Percentiles rank a stretch among this genome's conserved stretches.
Evolutionary conservation across 2,113 vertebrate genomes (phyloP).

Genomic region (Corydoras maculifer): DNA sequence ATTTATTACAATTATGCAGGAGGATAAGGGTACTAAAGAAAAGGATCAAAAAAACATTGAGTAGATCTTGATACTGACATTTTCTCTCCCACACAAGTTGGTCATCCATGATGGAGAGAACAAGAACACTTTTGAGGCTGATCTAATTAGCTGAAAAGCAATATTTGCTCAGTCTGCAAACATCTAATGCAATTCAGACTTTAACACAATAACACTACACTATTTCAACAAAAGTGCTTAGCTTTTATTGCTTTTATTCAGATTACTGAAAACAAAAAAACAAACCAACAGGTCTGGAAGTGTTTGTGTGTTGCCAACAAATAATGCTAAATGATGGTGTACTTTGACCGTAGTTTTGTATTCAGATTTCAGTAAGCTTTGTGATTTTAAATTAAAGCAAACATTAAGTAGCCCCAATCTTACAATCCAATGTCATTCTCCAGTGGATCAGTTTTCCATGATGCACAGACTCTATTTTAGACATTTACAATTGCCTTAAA

Average conservation of each 20-base stretch:
- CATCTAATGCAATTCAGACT: conserved; percentile 57
- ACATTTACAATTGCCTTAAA: conserved; percentile 43
- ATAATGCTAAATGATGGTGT: no score
- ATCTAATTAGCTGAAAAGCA: conserved; percentile 54
- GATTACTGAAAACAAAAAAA: not conserved
- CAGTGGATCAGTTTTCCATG: conserved; percentile 34
- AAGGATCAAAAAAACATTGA: conserved; percentile 41
- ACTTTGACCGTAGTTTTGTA: not conserved
- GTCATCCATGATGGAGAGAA: conserved; percentile 51
- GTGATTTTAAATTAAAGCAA: conserved; percentile 47
- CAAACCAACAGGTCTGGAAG: not conserved
- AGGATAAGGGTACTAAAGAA: no score
- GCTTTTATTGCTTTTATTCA: conserved; percentile 28
- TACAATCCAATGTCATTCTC: no score
- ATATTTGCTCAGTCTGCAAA: conserved; percentile 50
- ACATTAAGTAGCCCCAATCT: no score
- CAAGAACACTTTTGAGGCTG: conserved; percentile 49
- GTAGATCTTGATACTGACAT: conserved; percentile 52
- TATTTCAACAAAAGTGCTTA: conserved; percentile 25
- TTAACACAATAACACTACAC: conserved; percentile 27
- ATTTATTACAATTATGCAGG: not conserved
- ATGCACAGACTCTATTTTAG: conserved; percentile 35
- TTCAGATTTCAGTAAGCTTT: not conserved
- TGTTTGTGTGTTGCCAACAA: no score
- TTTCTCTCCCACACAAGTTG: conserved; percentile 51